These are phyloP conservation scores for Australoheros facetus DNA, from an alignment of 2,797 vertebrate species.

Conservation along the genomic window DNA sequence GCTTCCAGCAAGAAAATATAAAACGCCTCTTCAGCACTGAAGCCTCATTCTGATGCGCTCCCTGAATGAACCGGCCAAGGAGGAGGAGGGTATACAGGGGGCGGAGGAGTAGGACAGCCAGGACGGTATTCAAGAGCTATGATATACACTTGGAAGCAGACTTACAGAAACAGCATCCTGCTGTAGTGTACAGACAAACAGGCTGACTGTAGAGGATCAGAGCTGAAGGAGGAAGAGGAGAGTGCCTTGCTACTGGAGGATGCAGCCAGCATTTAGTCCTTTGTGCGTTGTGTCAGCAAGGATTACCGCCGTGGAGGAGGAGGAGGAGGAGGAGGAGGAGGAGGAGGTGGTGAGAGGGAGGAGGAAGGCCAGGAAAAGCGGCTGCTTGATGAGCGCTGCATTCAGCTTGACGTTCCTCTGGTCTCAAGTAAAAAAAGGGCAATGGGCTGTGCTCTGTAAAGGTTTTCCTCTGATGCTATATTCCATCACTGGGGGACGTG, in stretches of 20 bases:
- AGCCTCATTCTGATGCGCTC: slow-evolving; percentile 52
- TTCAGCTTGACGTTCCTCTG: slow-evolving; percentile 54
- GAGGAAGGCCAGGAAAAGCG: slow-evolving; percentile 53
- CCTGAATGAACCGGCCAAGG: slow-evolving; percentile 57
- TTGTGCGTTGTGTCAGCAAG: slow-evolving; percentile 77
- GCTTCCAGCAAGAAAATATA: slow-evolving; percentile 31
- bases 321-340: slow-evolving; percentile 9
- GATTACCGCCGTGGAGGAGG: slow-evolving; percentile 72
- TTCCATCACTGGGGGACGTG: slow-evolving; percentile 41
- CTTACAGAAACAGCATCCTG: slow-evolving; percentile 48
- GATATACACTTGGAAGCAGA: slow-evolving; percentile 41
- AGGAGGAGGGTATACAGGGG: slow-evolving; percentile 38
- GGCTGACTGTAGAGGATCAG: slow-evolving; percentile 36
- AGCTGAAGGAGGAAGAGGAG: slow-evolving; percentile 42
- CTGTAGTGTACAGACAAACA: slow-evolving; percentile 19
- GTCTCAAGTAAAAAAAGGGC: slow-evolving; percentile 48
- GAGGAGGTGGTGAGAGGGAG: slow-evolving; percentile 41
- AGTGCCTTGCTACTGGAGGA: slow-evolving; percentile 54
- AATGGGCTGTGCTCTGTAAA: slow-evolving; percentile 31
- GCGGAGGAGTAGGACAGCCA: slow-evolving; percentile 41
- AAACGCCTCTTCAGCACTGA: slow-evolving; percentile 38
- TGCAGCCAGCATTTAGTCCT: slow-evolving; percentile 72
- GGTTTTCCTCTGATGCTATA: slow-evolving; percentile 51
- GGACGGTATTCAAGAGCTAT: slow-evolving; percentile 56
- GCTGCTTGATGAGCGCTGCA: slow-evolving; percentile 45